These are phyloP conservation scores for Sylvicola fuscatus DNA, from an alignment of 2,888 invertebrate genomes.

Conservation along the genomic window DNA sequence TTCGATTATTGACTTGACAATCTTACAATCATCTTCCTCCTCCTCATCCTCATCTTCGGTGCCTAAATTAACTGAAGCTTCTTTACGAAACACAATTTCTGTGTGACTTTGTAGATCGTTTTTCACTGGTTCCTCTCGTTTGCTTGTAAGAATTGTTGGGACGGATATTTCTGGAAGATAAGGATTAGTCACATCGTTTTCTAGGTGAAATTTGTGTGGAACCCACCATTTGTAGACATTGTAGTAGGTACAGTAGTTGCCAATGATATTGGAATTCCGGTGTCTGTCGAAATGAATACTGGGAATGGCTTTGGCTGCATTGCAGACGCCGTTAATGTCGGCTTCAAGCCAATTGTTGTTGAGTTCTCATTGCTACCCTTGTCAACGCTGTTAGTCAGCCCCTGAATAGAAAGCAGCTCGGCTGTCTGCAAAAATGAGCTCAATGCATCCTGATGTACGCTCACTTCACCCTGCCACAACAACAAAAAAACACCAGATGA, in stretches of 20 bases:
- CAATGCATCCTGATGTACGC: conserved; percentile 57
- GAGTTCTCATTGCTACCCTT: conserved; percentile 7
- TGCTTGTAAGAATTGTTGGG: no score
- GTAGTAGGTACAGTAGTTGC: not conserved
- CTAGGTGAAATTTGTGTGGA: no score
- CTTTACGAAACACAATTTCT: no score
- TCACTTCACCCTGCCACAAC: conserved; percentile 43
- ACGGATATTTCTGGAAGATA: no score
- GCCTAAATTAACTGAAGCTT: no score
- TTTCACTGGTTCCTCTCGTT: no score
- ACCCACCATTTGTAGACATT: no score
- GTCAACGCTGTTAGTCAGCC: conserved; percentile 40
- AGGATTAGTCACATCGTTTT: no score
- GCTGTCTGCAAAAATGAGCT: conserved; percentile 60
- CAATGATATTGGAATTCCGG: not conserved
- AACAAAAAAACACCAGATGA: not conserved
- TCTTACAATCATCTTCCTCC: no score
- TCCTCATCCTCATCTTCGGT: no score
- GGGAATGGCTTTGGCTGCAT: not conserved
- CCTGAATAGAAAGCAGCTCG: conserved; percentile 54
- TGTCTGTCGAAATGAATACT: conserved; percentile 1
- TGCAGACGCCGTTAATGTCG: not conserved
- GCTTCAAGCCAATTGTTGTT: not conserved
- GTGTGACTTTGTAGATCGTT: no score
- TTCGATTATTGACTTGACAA: no score